Evolutionary conservation across 2,888 invertebrate genomes (phyloP).

Genomic region (Bellardia bayeri): DNA sequence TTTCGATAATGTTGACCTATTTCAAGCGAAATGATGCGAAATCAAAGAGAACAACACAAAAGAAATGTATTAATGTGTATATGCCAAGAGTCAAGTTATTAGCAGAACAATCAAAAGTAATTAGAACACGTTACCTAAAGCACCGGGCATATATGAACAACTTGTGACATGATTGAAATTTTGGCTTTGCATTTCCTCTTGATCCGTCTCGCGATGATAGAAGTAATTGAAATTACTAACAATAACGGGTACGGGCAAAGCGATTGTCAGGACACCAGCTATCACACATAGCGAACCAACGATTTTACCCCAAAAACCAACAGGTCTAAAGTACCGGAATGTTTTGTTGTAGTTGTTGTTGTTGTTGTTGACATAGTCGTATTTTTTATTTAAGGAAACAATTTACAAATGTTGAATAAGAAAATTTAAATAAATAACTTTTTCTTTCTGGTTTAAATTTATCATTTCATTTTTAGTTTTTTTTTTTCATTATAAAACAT

Average conservation of each 20-base stretch:
- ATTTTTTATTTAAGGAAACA: conserved; percentile 48
- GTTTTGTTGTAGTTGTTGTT: conserved; percentile 17
- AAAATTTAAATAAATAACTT: conserved; percentile 62
- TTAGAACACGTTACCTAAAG: conserved; percentile 88
- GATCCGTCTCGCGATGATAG: conserved; percentile 99
- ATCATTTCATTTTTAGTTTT: conserved; percentile 35
- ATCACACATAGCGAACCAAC: conserved; percentile 99
- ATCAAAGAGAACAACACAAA: conserved; percentile 40
- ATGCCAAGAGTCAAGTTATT: background rate
- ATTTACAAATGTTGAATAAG: conserved; percentile 65
- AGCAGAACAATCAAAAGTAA: too few species aligned
- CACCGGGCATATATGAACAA: conserved; percentile 98
- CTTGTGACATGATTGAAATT: conserved; percentile 99
- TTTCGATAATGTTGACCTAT: conserved; percentile 95
- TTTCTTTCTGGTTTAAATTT: conserved; percentile 6
- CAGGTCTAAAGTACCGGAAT: conserved; percentile 88
- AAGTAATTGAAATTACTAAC: conserved; percentile 99
- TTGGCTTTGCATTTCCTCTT: conserved; percentile 99
- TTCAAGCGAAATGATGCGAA: background rate
- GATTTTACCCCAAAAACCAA: conserved; percentile 99
- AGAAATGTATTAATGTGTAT: conserved; percentile 57
- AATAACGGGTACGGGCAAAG: conserved; percentile 99
- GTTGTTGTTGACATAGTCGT: conserved; percentile 41
- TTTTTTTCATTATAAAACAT: conserved; percentile 50
- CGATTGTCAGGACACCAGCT: conserved; percentile 99